Conservation (phyloP, 1,140 invertebrate genomes). For the Tetramorium parvispinum region DNA sequence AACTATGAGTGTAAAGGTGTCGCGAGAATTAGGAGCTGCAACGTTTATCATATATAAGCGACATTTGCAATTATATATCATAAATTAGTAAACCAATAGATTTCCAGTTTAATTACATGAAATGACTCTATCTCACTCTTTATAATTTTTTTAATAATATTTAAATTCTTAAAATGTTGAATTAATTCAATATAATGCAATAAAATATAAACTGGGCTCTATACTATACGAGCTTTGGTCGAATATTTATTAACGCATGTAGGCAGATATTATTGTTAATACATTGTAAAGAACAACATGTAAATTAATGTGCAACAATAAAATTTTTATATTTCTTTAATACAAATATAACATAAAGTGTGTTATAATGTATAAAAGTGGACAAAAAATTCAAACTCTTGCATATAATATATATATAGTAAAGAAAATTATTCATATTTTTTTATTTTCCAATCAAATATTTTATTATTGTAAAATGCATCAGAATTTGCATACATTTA, state of each 20-base stretch:
- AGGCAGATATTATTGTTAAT: not conserved
- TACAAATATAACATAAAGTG: too few relatives aligned
- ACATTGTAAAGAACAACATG: not conserved
- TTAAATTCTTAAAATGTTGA: not conserved
- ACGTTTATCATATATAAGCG: not conserved
- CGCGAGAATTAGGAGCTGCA: not conserved
- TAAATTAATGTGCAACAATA: not conserved
- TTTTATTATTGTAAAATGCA: conserved; percentile 1
- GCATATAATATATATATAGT: not conserved
- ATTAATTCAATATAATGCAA: not conserved
- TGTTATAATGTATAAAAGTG: not conserved
- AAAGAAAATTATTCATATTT: not conserved
- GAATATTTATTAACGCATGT: not conserved
- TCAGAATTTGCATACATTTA: not conserved
- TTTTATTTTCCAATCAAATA: not conserved
- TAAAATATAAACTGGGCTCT: not conserved
- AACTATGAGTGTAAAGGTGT: not conserved
- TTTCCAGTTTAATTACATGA: not conserved
- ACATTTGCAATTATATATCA: too few relatives aligned
- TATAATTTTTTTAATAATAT: not conserved
- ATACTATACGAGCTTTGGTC: not conserved
- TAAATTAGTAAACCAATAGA: not conserved
- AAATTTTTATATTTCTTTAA: not conserved
- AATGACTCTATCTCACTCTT: not conserved
- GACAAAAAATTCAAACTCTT: not conserved